These are phyloP conservation scores for Hyppa rectilinea DNA, from an alignment of 2,888 invertebrate genomes.

Conservation along the genomic window DNA sequence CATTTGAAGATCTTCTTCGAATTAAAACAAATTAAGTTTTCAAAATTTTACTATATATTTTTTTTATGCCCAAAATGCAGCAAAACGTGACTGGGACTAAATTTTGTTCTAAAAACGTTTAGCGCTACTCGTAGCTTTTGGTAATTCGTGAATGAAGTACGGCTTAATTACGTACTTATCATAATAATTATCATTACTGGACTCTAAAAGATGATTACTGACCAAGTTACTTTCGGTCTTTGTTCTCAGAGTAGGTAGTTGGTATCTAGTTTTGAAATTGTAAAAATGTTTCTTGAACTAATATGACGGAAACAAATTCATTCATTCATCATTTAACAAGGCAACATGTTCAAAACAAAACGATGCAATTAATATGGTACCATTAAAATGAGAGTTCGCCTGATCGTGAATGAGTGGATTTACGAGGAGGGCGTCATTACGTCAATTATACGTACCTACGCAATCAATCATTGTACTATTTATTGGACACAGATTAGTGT, in stretches of 20 bases:
- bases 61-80: too few species aligned
- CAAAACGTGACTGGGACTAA: neutral
- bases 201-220: too few species aligned
- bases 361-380: neutral
- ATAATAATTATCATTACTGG: neutral
- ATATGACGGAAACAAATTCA: too few species aligned
- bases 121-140: neutral
- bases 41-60: too few species aligned
- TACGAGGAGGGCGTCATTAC: neutral
- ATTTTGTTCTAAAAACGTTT: neutral
- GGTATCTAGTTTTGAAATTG: too few species aligned
- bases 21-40: too few species aligned
- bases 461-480: constrained; percentile 42
- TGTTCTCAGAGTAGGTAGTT: too few species aligned
- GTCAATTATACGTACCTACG: constrained; percentile 6
- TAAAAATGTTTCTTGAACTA: too few species aligned
- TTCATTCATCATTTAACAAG: neutral
- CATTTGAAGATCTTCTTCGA: too few species aligned
- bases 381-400: neutral
- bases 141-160: neutral
- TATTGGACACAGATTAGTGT: constrained; percentile 34
- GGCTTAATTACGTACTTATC: neutral
- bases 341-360: constrained; percentile 10
- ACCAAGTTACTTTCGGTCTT: too few species aligned
- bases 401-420: neutral